Percentiles rank a stretch among this genome's conserved stretches.
These are phyloP conservation scores for Globicephala melas DNA, from an alignment of 2,113 vertebrate genomes.

Conservation along the genomic window DNA sequence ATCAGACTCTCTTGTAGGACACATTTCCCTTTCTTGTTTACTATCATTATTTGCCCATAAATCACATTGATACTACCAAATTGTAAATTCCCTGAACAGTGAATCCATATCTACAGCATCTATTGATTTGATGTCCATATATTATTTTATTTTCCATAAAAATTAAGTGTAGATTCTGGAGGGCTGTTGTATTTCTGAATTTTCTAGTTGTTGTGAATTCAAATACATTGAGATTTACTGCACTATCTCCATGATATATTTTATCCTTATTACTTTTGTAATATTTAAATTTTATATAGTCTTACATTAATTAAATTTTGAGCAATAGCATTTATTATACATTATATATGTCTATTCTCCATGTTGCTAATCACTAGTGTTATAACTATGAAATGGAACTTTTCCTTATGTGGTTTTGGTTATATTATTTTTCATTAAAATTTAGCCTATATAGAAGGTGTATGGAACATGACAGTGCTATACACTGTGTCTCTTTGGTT, in stretches of 20 bases:
- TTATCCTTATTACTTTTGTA: background rate
- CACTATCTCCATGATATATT: background rate
- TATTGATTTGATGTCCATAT: background rate
- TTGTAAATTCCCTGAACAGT: background rate
- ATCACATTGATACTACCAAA: too few species aligned
- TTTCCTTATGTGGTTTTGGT: conserved; percentile 16
- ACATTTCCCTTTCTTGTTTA: background rate
- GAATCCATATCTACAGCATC: background rate
- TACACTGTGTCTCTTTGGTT: conserved; percentile 62
- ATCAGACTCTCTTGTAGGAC: background rate
- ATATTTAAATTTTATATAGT: background rate
- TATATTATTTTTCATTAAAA: conserved; percentile 54
- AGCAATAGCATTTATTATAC: background rate
- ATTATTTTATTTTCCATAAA: background rate
- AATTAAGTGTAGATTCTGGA: background rate
- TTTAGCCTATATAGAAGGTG: conserved; percentile 13
- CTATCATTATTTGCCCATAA: background rate
- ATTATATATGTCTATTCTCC: background rate
- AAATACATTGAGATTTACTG: background rate
- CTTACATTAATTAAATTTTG: background rate
- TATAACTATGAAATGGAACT: background rate
- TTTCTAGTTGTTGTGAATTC: background rate
- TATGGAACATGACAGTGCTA: conserved; percentile 45
- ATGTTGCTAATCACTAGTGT: background rate
- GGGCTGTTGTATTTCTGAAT: background rate